Evolutionary conservation across 2,797 vertebrate genomes (phyloP), one percentile per base, ranked within the genome.

Genomic region (Girardinus metallicus): DNA sequence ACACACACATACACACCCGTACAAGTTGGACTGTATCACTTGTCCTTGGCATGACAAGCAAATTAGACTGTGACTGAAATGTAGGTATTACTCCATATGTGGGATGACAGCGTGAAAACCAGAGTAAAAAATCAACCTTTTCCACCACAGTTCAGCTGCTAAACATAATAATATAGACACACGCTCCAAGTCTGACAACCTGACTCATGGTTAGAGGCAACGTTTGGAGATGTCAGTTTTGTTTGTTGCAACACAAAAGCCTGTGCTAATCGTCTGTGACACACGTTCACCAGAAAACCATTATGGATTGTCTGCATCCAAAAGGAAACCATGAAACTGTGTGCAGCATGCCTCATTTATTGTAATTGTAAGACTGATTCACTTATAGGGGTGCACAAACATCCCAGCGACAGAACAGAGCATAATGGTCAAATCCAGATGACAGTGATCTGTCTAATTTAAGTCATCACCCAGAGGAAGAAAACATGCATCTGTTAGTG

Each of bases 361-460:
- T 92, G 84, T 88, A 91, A 81, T 91, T 90, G 87, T 91, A 91
- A 77, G 89, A 87, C 82, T 89, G 87, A 92, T 92, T 92, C 85
- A 87, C 75, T 90, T 87, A 88, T 10, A 79, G 75, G 49, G 5
- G 55, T 72, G 31, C 80, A 79, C 60, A 87, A 85, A 86, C 81
- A 82, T 89, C 74, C 82, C 86, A 73, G 83, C 84, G 79, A 74
- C 72, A 0, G 21, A 88, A 53, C 89, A 86, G 78, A 87, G 76
- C 72, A 77, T 80, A 92, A 73, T 21, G 57, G 82, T 85, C 85
- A 77, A 53, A 79, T 82, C 75, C 88, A 88, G 84, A 85, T 88
- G 87, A 83, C 78, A 64, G 66, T 76, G 88, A 75, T 85, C 57
- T 1, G 76, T 85, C 51, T 90, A 83, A 93, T 92, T 91, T 88